phyloP scores from a whole-genome alignment of 1,140 invertebrate genomes.

The Lamellibrachia luymesi region DNA sequence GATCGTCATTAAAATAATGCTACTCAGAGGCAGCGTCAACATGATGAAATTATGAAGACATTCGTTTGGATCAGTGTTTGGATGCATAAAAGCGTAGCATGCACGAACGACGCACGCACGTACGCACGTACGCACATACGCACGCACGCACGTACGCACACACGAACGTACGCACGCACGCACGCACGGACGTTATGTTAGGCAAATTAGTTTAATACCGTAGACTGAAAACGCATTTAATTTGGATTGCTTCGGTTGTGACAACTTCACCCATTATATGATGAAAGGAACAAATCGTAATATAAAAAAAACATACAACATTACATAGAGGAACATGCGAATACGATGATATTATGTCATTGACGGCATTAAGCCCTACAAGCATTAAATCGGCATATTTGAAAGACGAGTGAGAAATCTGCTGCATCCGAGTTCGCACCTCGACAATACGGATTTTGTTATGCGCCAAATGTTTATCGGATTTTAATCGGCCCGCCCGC shows the following conservation, averaged over 20 bases:
- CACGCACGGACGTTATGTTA: neutral
- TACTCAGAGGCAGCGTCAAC: too few species aligned
- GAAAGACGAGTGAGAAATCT: neutral
- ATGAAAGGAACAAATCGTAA: neutral
- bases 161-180: too few species aligned
- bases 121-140: too few species aligned
- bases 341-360: neutral
- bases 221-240: neutral
- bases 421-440: neutral
- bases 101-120: too few species aligned
- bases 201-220: neutral
- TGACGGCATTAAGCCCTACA: neutral
- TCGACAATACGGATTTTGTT: neutral
- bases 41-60: too few species aligned
- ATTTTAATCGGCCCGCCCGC: constrained; percentile 2
- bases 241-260: neutral
- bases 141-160: too few species aligned
- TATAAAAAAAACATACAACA: neutral
- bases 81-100: too few species aligned
- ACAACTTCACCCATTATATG: neutral
- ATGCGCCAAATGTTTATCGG: neutral
- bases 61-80: too few species aligned
- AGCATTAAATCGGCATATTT: neutral
- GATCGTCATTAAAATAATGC: too few species aligned
- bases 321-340: neutral